Evolutionary conservation across 2,113 vertebrate species (phyloP).

Genomic region (Proteles cristata): DNA sequence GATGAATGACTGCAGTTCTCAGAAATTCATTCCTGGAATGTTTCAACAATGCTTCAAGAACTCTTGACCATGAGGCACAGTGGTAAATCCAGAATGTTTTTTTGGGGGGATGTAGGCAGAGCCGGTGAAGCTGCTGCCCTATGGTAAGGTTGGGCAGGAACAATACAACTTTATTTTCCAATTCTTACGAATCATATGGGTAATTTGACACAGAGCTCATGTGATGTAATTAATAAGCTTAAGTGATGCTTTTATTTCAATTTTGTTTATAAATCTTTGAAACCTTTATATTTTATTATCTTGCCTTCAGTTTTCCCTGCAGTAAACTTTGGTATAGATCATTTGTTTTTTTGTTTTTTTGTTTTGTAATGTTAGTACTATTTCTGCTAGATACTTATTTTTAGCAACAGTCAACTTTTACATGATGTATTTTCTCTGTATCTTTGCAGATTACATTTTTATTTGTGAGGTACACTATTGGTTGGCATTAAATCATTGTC

Average conservation of each 20-base stretch:
- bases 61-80: background rate
- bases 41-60: background rate
- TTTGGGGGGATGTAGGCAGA: background rate
- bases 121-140: background rate
- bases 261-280: background rate
- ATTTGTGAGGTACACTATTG: conserved; percentile 11
- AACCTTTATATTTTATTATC: background rate
- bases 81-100: background rate
- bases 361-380: background rate
- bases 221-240: background rate
- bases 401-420: background rate
- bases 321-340: background rate
- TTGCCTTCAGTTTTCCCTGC: background rate
- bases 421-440: background rate
- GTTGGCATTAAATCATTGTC: background rate
- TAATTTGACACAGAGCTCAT: background rate
- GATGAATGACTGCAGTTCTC: background rate
- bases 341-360: background rate
- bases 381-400: background rate
- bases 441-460: background rate
- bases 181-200: background rate
- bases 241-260: background rate
- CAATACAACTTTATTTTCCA: background rate
- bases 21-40: background rate
- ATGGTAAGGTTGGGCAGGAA: background rate